Conservation (phyloP, 2,797 vertebrate species). For the Spheniscus humboldti region DNA sequence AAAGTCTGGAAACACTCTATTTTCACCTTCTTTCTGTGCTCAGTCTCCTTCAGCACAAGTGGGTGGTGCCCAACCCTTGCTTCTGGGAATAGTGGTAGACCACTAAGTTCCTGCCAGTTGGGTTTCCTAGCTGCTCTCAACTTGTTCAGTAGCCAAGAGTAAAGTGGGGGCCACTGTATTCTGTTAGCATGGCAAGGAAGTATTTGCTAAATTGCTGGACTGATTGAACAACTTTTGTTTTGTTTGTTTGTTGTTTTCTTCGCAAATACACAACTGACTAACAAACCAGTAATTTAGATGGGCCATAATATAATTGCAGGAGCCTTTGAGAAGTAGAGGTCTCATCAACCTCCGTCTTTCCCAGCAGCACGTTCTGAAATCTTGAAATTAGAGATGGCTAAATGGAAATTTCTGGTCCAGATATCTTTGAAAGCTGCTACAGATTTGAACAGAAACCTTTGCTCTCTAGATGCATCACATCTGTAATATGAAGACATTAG, state of each 20-base stretch:
- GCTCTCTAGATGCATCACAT: background rate
- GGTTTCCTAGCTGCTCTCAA: background rate
- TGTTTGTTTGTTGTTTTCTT: background rate
- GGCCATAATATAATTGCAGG: background rate
- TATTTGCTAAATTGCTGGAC: background rate
- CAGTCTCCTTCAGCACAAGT: background rate
- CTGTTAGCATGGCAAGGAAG: background rate
- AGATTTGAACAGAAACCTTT: background rate
- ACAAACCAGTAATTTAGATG: background rate
- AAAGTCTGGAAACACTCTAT: background rate
- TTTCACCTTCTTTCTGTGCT: background rate
- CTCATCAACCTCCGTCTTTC: background rate
- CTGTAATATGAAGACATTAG: slow-evolving; percentile 19
- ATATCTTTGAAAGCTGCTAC: background rate
- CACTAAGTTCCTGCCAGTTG: background rate
- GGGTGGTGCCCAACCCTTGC: background rate
- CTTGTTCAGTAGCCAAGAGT: background rate
- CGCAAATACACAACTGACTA: background rate
- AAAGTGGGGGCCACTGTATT: background rate
- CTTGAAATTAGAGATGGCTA: background rate
- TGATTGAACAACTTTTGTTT: background rate
- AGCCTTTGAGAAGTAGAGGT: background rate
- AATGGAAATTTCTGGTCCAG: slow-evolving; percentile 14
- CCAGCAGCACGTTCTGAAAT: background rate
- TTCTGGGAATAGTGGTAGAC: background rate